Evolutionary conservation across 2,113 vertebrate genomes (phyloP).

Genomic region (Sceloporus tristichus): DNA sequence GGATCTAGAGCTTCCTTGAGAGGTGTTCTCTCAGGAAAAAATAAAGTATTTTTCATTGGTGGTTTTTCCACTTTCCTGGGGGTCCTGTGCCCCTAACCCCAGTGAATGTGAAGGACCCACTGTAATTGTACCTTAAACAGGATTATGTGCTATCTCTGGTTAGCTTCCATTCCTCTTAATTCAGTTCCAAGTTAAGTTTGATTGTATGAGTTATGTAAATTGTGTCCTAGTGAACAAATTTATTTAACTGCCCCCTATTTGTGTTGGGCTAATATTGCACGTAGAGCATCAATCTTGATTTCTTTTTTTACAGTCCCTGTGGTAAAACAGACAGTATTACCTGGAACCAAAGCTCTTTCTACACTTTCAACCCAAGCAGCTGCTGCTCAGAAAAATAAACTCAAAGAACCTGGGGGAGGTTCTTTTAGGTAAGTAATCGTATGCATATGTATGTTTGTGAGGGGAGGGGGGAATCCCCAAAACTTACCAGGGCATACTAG

Average conservation of each 20-base stretch:
- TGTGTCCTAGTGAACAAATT: neutral
- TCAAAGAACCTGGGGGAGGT: slow-evolving; percentile 91
- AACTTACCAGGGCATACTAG: neutral
- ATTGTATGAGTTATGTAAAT: neutral
- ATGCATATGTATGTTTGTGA: slow-evolving; percentile 8
- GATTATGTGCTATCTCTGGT: too few relatives aligned
- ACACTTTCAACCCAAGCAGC: slow-evolving; percentile 80
- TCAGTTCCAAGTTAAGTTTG: neutral
- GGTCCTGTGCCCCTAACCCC: too few relatives aligned
- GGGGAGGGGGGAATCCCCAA: neutral
- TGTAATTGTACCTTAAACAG: too few relatives aligned
- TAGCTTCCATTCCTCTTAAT: neutral
- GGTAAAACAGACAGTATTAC: slow-evolving; percentile 84
- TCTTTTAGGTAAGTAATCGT: slow-evolving; percentile 88
- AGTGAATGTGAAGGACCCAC: too few relatives aligned
- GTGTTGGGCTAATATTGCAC: neutral
- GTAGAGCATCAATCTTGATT: slow-evolving; percentile 43
- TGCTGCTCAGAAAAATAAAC: slow-evolving; percentile 89
- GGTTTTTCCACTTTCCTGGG: too few relatives aligned
- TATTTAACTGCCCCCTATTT: neutral
- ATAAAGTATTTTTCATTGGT: too few relatives aligned
- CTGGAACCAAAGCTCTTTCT: slow-evolving; percentile 84
- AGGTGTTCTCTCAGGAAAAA: too few relatives aligned
- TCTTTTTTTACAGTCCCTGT: slow-evolving; percentile 81
- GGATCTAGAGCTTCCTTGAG: too few relatives aligned